phyloP scores from a whole-genome alignment of 2,888 invertebrate species.

The Andrena haemorrhoa region DNA sequence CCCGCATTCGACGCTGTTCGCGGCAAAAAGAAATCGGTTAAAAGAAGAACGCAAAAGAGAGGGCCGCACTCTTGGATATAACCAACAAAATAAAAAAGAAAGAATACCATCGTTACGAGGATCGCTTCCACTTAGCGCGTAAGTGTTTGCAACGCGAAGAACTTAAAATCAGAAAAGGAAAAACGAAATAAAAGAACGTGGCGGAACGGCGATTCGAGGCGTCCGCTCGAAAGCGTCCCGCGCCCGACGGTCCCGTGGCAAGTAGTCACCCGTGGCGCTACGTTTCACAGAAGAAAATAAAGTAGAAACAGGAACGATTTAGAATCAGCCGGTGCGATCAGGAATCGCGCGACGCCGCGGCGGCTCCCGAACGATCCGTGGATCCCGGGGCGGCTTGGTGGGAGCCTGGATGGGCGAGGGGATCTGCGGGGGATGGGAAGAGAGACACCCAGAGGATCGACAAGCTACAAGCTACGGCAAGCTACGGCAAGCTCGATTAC shows the following conservation, averaged over 20 bases:
- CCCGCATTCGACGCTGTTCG: background rate
- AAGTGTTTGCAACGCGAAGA: background rate
- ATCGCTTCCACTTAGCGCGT: background rate
- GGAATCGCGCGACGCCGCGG: background rate
- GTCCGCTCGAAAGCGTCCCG: no score
- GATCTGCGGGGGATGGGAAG: background rate
- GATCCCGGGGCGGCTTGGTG: background rate
- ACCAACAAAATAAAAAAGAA: background rate
- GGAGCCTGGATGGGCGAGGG: background rate
- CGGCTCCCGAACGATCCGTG: background rate
- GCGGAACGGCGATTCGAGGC: no score
- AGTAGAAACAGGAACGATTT: slow-evolving; percentile 29
- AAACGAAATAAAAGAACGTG: slow-evolving; percentile 1
- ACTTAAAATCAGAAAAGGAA: background rate
- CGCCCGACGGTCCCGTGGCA: background rate
- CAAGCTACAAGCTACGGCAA: background rate
- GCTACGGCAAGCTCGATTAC: no score
- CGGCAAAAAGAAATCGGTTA: background rate
- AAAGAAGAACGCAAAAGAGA: slow-evolving; percentile 19
- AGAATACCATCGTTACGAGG: background rate
- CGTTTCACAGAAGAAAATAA: background rate
- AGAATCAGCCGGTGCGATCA: slow-evolving; percentile 15
- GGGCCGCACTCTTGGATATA: background rate
- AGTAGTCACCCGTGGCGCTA: slow-evolving; percentile 16
- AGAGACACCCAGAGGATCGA: slow-evolving; percentile 1